Evolutionary conservation across 2,888 invertebrate species (phyloP), one percentile per base, ranked within the genome.

Genomic region (Arenicola marina): DNA sequence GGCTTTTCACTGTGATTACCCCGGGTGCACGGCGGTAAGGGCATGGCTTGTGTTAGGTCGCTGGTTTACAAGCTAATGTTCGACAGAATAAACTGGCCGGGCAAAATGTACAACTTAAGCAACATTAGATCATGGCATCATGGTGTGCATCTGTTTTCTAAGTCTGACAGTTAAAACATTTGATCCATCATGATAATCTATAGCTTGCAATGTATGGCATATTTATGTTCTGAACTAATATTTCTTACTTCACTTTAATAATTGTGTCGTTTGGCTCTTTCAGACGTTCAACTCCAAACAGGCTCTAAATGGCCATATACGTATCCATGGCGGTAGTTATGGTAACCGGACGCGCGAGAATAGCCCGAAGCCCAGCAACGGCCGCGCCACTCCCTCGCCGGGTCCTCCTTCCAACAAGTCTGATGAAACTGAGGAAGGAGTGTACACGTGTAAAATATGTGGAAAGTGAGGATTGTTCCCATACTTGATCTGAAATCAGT

Each of bases 251-350:
- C 11, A 15, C 11, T 38, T 15, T 38, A 15, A 38, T n/a, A 38
- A n/a, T 38, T 38, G 11, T 15, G 11, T 15, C 11, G n/a, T 38
- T 38, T 38, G n/a, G 11, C 24, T 48, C 15, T 53, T 32, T 15
- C 33, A 53, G 53, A 53, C 53, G 7, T 98, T 98, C 86, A 97
- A 97, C 86, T 97, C 96, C 84, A 92, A 95, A 84, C 95, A 96
- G 28, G 97, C 97, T 34, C 89, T 98, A 60, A 97, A 97, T 84
- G 97, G 97, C 7, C 97, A 97, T 82, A 97, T 97, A 96, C 88
- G 97, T 77, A 87, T 97, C 68, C 97, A 98, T 84, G 96, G 97
- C 53, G 96, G 96, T 61, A 78, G 84, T 56, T 85, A 24, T 84
- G 56, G 56, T 7, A 38, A 4, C 28, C 26, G 28, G 11, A 18